phyloP scores from a whole-genome alignment of 2,888 invertebrate species.

The Pomacea canaliculata region DNA sequence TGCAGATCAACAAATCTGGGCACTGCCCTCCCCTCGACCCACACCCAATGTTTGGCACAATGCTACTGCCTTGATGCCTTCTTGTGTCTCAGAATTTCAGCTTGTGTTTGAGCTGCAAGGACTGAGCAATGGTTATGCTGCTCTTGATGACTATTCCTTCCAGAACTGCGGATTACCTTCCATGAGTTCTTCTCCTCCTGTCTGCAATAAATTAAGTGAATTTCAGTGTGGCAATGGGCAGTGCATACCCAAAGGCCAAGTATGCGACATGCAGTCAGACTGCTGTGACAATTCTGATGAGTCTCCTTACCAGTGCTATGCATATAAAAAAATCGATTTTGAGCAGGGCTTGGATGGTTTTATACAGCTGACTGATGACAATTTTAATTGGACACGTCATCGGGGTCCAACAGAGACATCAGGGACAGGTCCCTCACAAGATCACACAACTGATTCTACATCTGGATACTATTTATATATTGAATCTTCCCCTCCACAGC shows the following conservation, averaged over 20 bases:
- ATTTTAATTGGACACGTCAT: conserved; percentile 56
- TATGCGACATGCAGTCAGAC: conserved; percentile 30
- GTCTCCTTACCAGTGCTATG: conserved; percentile 36
- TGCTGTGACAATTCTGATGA: conserved; percentile 37
- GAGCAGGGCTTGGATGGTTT: conserved; percentile 60
- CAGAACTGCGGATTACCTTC: conserved; percentile 55
- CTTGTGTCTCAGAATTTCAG: conserved; percentile 55
- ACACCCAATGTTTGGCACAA: conserved; percentile 46
- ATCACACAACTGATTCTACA: conserved; percentile 59
- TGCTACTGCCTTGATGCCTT: conserved; percentile 45
- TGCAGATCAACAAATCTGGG: conserved; percentile 43
- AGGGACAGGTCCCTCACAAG: conserved; percentile 62
- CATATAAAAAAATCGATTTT: conserved; percentile 53
- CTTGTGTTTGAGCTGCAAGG: conserved; percentile 44
- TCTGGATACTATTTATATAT: conserved; percentile 56
- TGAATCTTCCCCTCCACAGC: conserved; percentile 38
- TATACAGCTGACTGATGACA: conserved; percentile 39
- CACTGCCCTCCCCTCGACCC: conserved; percentile 4
- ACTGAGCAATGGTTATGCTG: conserved; percentile 37
- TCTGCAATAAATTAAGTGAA: conserved; percentile 28
- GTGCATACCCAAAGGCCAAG: conserved; percentile 20
- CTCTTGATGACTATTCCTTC: conserved; percentile 61
- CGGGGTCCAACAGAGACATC: conserved; percentile 43
- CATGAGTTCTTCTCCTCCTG: background rate
- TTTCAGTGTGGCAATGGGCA: conserved; percentile 23